phyloP scores from a whole-genome alignment of 2,113 vertebrate species.

The Meriones unguiculatus region DNA sequence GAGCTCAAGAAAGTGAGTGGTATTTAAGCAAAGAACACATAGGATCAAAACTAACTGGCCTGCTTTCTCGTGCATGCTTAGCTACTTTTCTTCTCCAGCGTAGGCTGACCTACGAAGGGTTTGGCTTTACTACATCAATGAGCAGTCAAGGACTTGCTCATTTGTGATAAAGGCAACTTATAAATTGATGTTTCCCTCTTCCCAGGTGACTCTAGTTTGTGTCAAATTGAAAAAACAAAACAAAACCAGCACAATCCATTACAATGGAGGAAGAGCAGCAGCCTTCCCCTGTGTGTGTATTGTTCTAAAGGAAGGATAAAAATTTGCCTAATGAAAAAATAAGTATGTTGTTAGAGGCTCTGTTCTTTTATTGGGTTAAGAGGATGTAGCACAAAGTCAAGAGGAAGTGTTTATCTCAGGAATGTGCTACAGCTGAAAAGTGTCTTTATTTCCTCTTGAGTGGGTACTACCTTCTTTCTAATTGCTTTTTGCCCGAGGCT shows the following conservation, averaged over 20 bases:
- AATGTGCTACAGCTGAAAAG: not conserved
- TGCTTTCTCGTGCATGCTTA: not conserved
- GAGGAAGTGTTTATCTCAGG: not conserved
- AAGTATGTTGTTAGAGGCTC: not conserved
- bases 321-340: not conserved
- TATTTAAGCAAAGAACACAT: not conserved
- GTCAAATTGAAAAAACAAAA: too few species aligned
- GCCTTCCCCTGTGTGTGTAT: fast-evolving
- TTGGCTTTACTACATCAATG: not conserved
- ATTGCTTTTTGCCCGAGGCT: not conserved
- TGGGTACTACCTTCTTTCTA: not conserved
- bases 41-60: not conserved
- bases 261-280: not conserved
- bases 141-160: not conserved
- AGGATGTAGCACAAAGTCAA: not conserved
- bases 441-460: not conserved
- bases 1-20: too few species aligned
- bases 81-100: not conserved
- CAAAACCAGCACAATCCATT: not conserved
- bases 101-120: too few species aligned
- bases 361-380: not conserved
- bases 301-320: not conserved
- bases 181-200: not conserved
- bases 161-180: not conserved
- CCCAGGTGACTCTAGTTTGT: not conserved